Evolutionary conservation across 1,140 invertebrate species (phyloP), one percentile per base, ranked within the genome.

Genomic region (Anastatus disparis): DNA sequence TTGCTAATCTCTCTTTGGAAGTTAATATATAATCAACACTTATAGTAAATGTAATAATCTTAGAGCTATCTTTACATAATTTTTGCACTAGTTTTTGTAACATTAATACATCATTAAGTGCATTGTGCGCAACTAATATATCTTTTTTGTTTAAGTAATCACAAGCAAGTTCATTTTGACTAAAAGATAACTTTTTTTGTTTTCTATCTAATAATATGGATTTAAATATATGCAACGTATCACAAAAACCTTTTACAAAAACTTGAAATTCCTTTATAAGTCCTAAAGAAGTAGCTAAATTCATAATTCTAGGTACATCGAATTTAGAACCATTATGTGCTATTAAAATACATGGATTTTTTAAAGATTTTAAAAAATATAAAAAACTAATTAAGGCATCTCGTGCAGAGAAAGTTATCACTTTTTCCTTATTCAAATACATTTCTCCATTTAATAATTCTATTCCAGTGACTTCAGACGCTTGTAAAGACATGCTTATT

Each of bases 401-500:
- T 35, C 66, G 46, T 48, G 66, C 13, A 13, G 66, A 35, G 29
- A 24, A 3, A 6, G 66, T 35, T 50, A 48, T 58, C 15, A 69
- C 55, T 20, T 13, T 8, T 15, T n/a, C 0, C 12, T 24, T 17
- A 29, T 65, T 38, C 4, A 53, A 13, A 65, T 38, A 55, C 40
- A 67, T 65, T 35, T 20, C n/a, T 4, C 24, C 4, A 26, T 65
- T 53, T 12, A 15, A 10, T 24, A 65, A 38, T 42, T 8, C 8
- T 15, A 65, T 65, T 15, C 62, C 62, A 52, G 48, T 65, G 3
- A 65, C 35, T 22, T 38, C 31, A 35, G 48, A 65, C 2, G 62
- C 62, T 52, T 65, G 8, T 35, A 15, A 29, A 58, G 24, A 50
- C 55, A 68, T 63, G 9, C 20, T n/a, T 69, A 64, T 68, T 59